Percentiles rank a stretch among this genome's conserved stretches.
phyloP scores from a whole-genome alignment of 1,140 invertebrate genomes.

The Hestina assimilis region DNA sequence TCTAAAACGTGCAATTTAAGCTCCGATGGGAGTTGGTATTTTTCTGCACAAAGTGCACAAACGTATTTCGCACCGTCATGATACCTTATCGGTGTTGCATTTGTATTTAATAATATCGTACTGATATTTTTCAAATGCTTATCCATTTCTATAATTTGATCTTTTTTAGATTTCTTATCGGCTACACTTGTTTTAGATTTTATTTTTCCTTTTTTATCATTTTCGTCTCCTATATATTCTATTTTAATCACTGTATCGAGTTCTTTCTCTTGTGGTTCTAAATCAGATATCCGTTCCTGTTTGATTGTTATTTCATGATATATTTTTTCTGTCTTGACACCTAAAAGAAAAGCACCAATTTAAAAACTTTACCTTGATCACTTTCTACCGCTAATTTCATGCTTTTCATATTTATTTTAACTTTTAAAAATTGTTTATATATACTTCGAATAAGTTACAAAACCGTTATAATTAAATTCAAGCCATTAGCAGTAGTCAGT shows the following conservation, averaged over 20 bases:
- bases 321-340: conserved; percentile 13
- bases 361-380: conserved; percentile 22
- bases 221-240: background rate
- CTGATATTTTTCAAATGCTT: conserved; percentile 43
- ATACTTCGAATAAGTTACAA: no score
- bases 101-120: conserved; percentile 41
- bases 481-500: no score
- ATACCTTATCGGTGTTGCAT: conserved; percentile 46
- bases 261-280: conserved; percentile 3
- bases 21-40: conserved; percentile 35
- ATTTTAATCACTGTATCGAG: conserved; percentile 8
- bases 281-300: conserved; percentile 21
- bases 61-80: conserved; percentile 35
- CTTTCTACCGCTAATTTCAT: conserved; percentile 11
- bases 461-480: no score
- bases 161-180: conserved; percentile 17
- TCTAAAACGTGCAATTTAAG: conserved; percentile 43
- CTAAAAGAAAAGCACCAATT: conserved; percentile 29
- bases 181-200: background rate
- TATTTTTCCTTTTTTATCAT: conserved; percentile 6
- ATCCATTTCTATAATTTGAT: conserved; percentile 26
- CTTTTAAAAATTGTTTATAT: no score
- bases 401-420: conserved; percentile 7
- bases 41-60: conserved; percentile 43
- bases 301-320: conserved; percentile 20